A percentile compares a stretch with the other conserved stretches of the same genome.
Conservation (phyloP, 1,140 invertebrate species). For the Pseudomyrmex gracilis region DNA sequence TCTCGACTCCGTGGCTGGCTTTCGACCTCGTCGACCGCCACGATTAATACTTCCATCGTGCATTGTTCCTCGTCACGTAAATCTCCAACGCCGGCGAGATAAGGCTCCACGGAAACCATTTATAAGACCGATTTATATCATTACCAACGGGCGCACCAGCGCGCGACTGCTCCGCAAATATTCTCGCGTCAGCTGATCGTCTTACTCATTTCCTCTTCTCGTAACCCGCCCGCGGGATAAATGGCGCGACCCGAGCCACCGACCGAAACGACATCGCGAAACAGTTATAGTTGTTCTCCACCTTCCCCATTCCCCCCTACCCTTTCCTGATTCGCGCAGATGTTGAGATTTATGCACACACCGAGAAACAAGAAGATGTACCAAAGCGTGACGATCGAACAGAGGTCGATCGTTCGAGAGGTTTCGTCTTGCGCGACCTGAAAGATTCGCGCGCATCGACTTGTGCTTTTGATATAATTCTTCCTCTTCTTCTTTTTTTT, state of each 20-base stretch:
- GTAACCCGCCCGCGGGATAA: slow-evolving; percentile 3
- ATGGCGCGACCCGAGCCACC: not conserved
- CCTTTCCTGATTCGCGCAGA: not conserved
- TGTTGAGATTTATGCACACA: slow-evolving; percentile 12
- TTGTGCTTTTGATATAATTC: no score
- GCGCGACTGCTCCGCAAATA: slow-evolving; percentile 39
- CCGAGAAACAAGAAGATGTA: not conserved
- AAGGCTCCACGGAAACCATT: slow-evolving; percentile 71
- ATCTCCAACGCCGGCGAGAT: slow-evolving; percentile 69
- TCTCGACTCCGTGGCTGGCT: slow-evolving; percentile 36
- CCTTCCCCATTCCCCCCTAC: no score
- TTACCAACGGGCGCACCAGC: slow-evolving; percentile 22
- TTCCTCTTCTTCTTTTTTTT: not conserved
- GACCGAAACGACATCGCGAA: slow-evolving; percentile 3
- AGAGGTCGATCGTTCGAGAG: no score
- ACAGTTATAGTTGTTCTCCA: not conserved
- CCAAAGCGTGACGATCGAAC: not conserved
- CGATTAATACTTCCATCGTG: slow-evolving; percentile 80
- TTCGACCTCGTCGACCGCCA: slow-evolving; percentile 64
- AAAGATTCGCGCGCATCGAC: not conserved
- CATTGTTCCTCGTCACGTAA: slow-evolving; percentile 78
- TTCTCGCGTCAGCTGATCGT: slow-evolving; percentile 56
- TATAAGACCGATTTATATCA: slow-evolving; percentile 73
- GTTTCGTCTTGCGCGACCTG: no score
- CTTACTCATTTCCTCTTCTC: slow-evolving; percentile 36